Conservation (phyloP, 2,888 invertebrate genomes). For the Idaea straminata region DNA sequence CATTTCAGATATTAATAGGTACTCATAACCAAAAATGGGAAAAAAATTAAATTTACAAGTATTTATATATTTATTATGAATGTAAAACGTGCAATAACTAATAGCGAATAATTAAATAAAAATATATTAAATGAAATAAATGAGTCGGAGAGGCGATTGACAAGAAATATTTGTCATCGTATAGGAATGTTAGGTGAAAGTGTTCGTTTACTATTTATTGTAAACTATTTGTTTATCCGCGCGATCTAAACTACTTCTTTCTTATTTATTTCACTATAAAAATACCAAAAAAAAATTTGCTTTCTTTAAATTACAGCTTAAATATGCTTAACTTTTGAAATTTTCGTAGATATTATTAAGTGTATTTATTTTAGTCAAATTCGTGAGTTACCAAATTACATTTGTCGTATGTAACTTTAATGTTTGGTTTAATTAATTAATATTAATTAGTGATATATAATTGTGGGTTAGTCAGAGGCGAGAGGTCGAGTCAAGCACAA, state of each 20-base stretch:
- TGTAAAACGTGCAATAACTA: conserved; percentile 81
- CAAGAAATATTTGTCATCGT: conserved; percentile 43
- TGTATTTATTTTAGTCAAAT: conserved; percentile 67
- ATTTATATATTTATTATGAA: conserved; percentile 80
- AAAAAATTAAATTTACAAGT: conserved; percentile 78
- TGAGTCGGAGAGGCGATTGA: conserved; percentile 69
- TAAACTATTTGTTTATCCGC: conserved; percentile 65
- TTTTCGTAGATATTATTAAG: conserved; percentile 64
- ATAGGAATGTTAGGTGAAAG: conserved; percentile 30
- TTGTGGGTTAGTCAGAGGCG: conserved; percentile 11
- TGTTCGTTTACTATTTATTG: conserved; percentile 74
- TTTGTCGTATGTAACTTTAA: conserved; percentile 32
- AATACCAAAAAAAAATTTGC: conserved; percentile 39
- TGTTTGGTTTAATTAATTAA: conserved; percentile 25
- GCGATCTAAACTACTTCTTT: conserved; percentile 38
- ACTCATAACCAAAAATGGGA: conserved; percentile 77
- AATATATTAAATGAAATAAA: conserved; percentile 68
- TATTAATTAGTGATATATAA: conserved; percentile 35
- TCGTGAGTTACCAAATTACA: conserved; percentile 60
- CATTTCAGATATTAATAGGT: conserved; percentile 78
- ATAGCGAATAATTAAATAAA: conserved; percentile 78
- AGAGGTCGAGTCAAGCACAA: conserved; percentile 58
- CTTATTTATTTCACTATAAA: conserved; percentile 32
- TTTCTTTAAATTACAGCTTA: conserved; percentile 60
- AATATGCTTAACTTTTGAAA: conserved; percentile 63